Base-by-base conservation (phyloP, 2,888 invertebrate genomes). In the Drosophila falleni region DNA sequence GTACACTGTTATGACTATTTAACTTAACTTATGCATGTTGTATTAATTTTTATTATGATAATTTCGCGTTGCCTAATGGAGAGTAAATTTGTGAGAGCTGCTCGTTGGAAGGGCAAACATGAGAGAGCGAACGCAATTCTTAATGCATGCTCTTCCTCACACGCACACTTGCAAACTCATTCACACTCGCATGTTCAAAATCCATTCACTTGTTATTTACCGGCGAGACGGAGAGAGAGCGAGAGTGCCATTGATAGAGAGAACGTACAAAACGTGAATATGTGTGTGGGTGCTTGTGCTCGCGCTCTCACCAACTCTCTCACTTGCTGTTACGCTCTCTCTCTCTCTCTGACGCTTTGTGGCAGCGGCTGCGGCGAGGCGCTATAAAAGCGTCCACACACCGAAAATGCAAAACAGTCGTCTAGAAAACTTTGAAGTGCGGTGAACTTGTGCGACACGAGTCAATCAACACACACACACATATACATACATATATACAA, bases 381-480 rank as follows among this genome's bases (percentile, higher is more conserved):
- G 68, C 78, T 85, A 88, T 85, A 85, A 83, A 85, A 85, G 77
- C 81, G 51, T 66, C 64, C 55, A 63, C 70, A 63, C 60, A 50
- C 64, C 15, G 56, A 80, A 83, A 85, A 81, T 77, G 85, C 80
- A 80, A 87, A 85, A 81, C 74, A 85, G 71, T 80, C 71, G 67
- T 75, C 61, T 49, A 82, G 74, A 80, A 80, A 78, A 79, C 79
- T 74, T 77, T 71, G 72, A 74, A 72, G 66, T 78, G 82, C 80
- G 83, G 58, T 58, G 63, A 77, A 53, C 4, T 64, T 68, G 81
- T 87, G 69, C 66, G 69, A 59, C 29, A 69, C 61, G 70, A 68
- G 69, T 62, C 49, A 60, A 63, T 54, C 60, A 60, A 60, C 31
- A 62, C 16, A 68, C 29, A 61, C 33, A 76, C 58, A 71, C 47